phyloP scores from a whole-genome alignment of 2,888 invertebrate species.

The Netelia melanura region DNA sequence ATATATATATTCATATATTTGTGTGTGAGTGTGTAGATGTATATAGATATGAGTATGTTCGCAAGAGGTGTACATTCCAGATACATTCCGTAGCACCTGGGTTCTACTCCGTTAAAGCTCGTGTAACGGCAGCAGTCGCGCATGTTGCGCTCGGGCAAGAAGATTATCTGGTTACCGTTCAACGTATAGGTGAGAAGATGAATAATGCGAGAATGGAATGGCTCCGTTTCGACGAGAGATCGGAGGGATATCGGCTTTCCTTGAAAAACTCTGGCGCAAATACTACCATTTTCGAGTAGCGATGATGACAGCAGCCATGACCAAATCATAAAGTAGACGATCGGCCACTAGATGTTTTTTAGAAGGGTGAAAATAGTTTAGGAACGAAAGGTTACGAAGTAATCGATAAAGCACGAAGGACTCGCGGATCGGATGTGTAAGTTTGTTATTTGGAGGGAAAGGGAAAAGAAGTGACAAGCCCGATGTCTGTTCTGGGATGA shows the following conservation, averaged over 20 bases:
- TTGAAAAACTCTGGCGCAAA: too few relatives aligned
- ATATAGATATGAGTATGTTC: not conserved
- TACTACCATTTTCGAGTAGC: too few relatives aligned
- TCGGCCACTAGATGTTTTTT: not conserved
- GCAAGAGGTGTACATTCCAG: slow-evolving; percentile 30
- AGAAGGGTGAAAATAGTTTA: not conserved
- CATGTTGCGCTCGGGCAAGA: slow-evolving; percentile 3
- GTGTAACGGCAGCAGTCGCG: slow-evolving; percentile 42
- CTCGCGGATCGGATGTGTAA: too few relatives aligned
- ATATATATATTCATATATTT: not conserved
- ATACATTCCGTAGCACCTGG: slow-evolving; percentile 59
- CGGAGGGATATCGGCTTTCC: not conserved
- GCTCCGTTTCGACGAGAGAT: slow-evolving; percentile 5
- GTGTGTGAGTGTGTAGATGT: not conserved
- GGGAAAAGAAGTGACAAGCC: not conserved
- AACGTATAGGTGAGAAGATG: slow-evolving; percentile 20
- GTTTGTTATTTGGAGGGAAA: not conserved
- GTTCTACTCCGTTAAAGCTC: slow-evolving; percentile 32
- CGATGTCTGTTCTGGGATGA: slow-evolving; percentile 15
- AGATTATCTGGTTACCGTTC: slow-evolving; percentile 41
- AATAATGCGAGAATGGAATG: slow-evolving; percentile 29
- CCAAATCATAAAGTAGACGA: not conserved
- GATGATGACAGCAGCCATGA: not conserved
- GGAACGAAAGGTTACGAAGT: not conserved
- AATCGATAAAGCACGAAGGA: slow-evolving; percentile 12